Conservation (phyloP, 2,888 invertebrate genomes). For the Melieria omissa region DNA sequence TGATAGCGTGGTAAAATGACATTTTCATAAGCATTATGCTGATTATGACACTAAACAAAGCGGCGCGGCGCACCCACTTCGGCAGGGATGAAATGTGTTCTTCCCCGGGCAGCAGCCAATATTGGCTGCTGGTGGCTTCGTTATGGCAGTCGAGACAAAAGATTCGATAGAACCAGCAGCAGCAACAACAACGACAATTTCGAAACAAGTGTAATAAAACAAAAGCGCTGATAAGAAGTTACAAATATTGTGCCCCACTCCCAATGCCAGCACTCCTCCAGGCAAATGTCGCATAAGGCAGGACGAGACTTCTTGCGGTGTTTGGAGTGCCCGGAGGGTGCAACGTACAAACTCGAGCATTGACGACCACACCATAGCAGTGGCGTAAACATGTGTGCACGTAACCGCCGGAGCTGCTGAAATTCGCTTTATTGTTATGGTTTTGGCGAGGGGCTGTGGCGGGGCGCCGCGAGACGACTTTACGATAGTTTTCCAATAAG, state of each 20-base stretch:
- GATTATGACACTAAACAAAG: slow-evolving; percentile 58
- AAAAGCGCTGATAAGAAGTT: slow-evolving; percentile 45
- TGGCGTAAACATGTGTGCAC: neutral
- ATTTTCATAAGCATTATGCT: slow-evolving; percentile 60
- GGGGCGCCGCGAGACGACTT: neutral
- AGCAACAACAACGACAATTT: slow-evolving; percentile 18
- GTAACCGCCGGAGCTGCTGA: slow-evolving; percentile 38
- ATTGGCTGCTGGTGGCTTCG: slow-evolving; percentile 26
- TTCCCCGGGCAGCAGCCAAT: slow-evolving; percentile 2
- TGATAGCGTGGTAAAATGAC: slow-evolving; percentile 39
- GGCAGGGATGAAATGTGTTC: neutral
- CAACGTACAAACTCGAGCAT: neutral
- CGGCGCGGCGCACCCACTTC: neutral
- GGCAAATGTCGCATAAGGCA: too few relatives aligned
- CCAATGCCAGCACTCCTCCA: slow-evolving; percentile 7
- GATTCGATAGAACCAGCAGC: slow-evolving; percentile 1
- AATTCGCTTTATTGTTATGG: slow-evolving; percentile 41
- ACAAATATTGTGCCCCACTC: slow-evolving; percentile 12
- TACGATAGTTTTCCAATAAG: slow-evolving; percentile 39
- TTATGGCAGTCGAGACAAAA: slow-evolving; percentile 5
- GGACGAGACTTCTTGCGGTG: neutral
- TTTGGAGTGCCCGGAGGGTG: slow-evolving; percentile 18
- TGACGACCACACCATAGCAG: too few relatives aligned
- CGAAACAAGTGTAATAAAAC: slow-evolving; percentile 44
- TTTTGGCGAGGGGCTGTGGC: slow-evolving; percentile 23